These are phyloP conservation scores for Glyptemys insculpta DNA, from an alignment of 2,797 vertebrate genomes.

Conservation along the genomic window DNA sequence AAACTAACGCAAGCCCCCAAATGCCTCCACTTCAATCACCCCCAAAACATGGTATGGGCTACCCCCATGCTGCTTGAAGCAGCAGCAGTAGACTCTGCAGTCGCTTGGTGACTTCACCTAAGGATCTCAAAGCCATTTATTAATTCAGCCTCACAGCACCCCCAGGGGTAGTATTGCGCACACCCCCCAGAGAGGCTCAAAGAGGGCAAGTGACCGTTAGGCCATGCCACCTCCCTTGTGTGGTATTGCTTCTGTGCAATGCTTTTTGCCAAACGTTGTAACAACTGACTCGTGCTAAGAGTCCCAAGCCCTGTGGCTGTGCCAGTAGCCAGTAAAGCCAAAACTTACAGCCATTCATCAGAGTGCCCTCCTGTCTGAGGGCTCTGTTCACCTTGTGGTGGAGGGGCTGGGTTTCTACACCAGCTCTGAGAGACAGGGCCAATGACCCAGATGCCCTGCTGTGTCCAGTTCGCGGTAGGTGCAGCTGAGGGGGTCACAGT, in stretches of 20 bases:
- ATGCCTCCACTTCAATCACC: background rate
- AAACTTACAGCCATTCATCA: background rate
- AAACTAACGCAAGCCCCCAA: background rate
- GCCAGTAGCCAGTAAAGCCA: background rate
- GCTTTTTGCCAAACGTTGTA: background rate
- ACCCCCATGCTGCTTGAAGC: background rate
- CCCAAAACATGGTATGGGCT: background rate
- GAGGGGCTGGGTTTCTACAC: background rate
- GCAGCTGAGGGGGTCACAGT: background rate
- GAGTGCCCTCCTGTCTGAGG: background rate
- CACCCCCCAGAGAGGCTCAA: background rate
- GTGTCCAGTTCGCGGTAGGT: background rate
- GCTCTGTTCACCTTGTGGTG: background rate
- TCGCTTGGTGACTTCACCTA: too few species aligned
- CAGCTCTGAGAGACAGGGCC: background rate
- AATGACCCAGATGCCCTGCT: background rate
- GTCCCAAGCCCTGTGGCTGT: background rate
- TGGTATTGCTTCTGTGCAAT: background rate
- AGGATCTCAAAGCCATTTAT: background rate
- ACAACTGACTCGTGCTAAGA: background rate
- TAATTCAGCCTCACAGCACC: background rate
- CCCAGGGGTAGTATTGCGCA: accelerated
- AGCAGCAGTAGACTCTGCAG: background rate
- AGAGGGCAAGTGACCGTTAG: background rate
- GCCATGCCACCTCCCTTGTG: background rate